These are phyloP conservation scores for Otocyon megalotis DNA, from an alignment of 2,113 vertebrate genomes.

Conservation along the genomic window DNA sequence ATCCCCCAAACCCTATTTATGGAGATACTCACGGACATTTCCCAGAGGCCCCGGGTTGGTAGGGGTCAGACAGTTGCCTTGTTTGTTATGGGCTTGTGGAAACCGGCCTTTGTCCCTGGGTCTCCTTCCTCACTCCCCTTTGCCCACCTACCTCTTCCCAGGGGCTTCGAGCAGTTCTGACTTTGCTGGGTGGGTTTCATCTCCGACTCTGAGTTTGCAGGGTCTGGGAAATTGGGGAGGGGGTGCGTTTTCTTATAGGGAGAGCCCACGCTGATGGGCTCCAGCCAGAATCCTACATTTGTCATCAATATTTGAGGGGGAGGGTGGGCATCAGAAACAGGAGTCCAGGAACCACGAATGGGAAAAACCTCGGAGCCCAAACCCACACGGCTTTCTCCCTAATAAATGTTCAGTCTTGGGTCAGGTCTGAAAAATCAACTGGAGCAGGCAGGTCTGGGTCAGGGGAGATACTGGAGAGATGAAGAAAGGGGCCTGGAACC, in stretches of 20 bases:
- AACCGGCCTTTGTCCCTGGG: background rate
- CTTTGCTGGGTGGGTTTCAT: background rate
- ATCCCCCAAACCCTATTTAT: fast-evolving
- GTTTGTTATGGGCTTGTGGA: background rate
- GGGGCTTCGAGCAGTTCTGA: background rate
- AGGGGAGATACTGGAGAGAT: background rate
- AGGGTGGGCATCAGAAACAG: background rate
- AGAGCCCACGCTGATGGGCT: background rate
- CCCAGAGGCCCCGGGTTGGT: background rate
- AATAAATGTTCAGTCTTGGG: background rate
- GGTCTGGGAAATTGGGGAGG: background rate
- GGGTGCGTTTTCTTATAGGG: background rate
- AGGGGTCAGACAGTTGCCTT: background rate
- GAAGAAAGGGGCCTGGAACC: background rate
- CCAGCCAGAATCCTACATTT: background rate
- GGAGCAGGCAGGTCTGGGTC: fast-evolving
- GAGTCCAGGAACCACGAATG: background rate
- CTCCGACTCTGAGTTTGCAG: background rate
- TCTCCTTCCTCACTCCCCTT: background rate
- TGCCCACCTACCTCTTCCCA: background rate
- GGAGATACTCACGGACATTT: background rate
- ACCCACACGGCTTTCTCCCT: background rate
- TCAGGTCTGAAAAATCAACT: background rate
- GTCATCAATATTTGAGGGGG: background rate
- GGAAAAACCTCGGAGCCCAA: background rate